These are phyloP conservation scores for Epinotia demarniana DNA, from an alignment of 2,888 invertebrate species.

Conservation along the genomic window DNA sequence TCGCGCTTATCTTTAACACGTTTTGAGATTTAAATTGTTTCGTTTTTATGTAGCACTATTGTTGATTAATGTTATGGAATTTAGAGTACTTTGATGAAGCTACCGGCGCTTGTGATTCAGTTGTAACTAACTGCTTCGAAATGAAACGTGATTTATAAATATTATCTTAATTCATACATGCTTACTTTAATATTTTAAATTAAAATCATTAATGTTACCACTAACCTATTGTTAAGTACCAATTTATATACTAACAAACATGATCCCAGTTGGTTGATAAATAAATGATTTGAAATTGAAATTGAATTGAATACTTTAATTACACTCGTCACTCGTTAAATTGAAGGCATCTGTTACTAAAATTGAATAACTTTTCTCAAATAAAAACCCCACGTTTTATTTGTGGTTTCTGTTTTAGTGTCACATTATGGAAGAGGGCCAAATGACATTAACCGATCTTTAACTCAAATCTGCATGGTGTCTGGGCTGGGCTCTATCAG, in stretches of 20 bases:
- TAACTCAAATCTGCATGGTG: background rate
- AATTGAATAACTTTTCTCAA: background rate
- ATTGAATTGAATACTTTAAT: too few species aligned
- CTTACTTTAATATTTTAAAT: too few species aligned
- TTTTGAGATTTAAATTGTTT: slow-evolving; percentile 60
- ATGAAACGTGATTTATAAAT: background rate
- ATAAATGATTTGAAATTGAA: too few species aligned
- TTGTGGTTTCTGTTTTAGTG: background rate
- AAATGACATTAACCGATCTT: background rate
- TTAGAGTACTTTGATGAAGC: background rate
- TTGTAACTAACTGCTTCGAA: background rate
- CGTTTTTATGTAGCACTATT: slow-evolving; percentile 12
- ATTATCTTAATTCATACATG: background rate
- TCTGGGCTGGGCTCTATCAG: too few species aligned
- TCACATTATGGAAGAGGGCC: background rate
- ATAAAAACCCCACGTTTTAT: background rate
- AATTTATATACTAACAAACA: too few species aligned
- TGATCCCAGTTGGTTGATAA: too few species aligned
- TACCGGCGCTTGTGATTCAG: background rate
- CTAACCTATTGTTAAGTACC: too few species aligned
- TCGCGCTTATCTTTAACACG: slow-evolving; percentile 24
- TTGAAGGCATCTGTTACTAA: background rate
- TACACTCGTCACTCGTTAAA: too few species aligned
- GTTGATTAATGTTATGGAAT: background rate
- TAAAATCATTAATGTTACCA: too few species aligned